Evolutionary conservation across 1,140 invertebrate species (phyloP).

Genomic region (Vollenhovia emeryi): DNA sequence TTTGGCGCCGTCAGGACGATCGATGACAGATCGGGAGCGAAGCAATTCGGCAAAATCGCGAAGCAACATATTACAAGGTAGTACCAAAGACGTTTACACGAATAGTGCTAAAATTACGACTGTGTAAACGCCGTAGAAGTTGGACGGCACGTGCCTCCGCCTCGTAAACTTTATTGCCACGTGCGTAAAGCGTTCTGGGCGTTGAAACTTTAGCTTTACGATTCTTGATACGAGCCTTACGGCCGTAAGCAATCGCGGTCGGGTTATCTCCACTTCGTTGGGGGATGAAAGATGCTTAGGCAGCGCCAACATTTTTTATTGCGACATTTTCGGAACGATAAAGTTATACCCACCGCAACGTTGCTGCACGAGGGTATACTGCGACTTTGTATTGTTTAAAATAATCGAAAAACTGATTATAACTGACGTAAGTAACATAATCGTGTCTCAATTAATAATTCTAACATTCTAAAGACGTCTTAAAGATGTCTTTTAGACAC

Average conservation of each 20-base stretch:
- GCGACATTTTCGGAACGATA: neutral
- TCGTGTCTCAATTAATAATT: neutral
- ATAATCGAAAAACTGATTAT: neutral
- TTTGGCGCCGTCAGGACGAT: neutral
- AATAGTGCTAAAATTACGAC: neutral
- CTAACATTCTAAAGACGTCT: too few relatives aligned
- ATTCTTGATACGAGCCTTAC: neutral
- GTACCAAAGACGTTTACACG: neutral
- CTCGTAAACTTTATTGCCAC: slow-evolving; percentile 32
- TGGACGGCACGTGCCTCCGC: slow-evolving; percentile 1
- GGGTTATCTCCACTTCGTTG: neutral
- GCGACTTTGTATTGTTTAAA: neutral
- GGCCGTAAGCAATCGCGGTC: slow-evolving; percentile 1
- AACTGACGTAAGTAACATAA: neutral
- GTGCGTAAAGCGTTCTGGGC: neutral
- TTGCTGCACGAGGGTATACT: neutral
- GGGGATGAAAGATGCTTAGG: neutral
- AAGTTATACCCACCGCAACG: neutral
- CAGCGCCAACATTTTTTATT: neutral
- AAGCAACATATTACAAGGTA: neutral
- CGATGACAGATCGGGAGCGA: neutral
- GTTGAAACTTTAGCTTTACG: slow-evolving; percentile 12
- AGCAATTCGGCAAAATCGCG: neutral
- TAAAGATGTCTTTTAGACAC: too few relatives aligned
- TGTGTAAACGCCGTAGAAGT: neutral